Evolutionary conservation across 2,797 vertebrate species (phyloP).

Genomic region (Alectoris magna): DNA sequence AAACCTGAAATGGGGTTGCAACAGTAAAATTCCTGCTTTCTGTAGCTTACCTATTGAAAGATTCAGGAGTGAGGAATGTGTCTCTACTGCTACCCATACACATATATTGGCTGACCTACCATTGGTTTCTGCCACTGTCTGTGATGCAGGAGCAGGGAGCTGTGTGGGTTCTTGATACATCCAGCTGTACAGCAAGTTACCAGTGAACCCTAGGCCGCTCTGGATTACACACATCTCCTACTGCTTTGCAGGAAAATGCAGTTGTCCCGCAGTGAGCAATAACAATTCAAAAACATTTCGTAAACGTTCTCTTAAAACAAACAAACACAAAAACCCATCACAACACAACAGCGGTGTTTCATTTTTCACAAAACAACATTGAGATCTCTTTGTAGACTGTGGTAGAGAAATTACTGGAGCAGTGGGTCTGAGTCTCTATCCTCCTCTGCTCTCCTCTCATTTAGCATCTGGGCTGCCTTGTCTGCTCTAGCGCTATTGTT

Average conservation of each 20-base stretch:
- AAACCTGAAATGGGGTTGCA: slow-evolving; percentile 4
- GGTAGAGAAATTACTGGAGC: background rate
- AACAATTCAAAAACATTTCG: background rate
- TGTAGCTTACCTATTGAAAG: background rate
- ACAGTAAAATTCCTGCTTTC: background rate
- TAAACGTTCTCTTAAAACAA: background rate
- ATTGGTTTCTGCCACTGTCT: background rate
- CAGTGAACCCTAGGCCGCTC: background rate
- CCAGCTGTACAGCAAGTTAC: background rate
- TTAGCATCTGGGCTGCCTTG: background rate
- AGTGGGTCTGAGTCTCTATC: background rate
- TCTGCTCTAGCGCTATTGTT: background rate
- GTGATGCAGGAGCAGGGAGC: background rate
- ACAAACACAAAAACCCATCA: background rate
- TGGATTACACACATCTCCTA: background rate
- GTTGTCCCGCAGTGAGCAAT: background rate
- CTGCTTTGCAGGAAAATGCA: background rate
- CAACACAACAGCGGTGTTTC: background rate
- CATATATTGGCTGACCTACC: background rate
- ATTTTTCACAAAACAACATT: background rate
- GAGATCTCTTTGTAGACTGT: background rate
- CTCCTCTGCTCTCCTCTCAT: background rate
- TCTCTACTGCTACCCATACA: background rate
- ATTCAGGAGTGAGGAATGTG: background rate
- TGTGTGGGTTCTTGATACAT: background rate